Base-by-base conservation (phyloP, 1,140 invertebrate species). In the Drosophila truncata region DNA sequence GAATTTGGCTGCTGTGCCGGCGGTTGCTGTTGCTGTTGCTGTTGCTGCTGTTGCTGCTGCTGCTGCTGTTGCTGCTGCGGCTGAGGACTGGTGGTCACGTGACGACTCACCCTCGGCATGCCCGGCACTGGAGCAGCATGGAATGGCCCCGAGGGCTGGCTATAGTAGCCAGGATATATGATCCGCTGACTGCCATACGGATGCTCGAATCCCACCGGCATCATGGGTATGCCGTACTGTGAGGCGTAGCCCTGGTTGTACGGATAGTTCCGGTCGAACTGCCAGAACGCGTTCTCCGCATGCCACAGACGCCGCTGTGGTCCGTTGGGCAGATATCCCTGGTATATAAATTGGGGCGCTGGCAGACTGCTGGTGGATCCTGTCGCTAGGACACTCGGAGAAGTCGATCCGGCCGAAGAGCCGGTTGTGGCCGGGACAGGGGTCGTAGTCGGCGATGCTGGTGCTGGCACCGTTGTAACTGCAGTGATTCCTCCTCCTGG, bases 181-280 rank as follows among this genome's bases (percentile, higher is more conserved):
- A 82, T 73, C 9, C 85, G 61, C 27, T 90, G 84, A 0, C 78
- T 59, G 2, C 63, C 62, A 41, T 85, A 90, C 4, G 65, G 27
- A 55, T 79, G 78, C 31, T 80, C 85, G 14, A 82, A 85, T 44
- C 81, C 78, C 20, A 85, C 27, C 11, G 85, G 85, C 85, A 88
- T 63, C 70, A 88, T 72, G 4, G 73, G 85, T 23, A 88, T 67
- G 6, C 85, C 78, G 13, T 85, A 88, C 11, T 78, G 82, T 0
- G 78, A 63, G 42, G 78, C 72, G 25, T 85, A 90, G 2, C 55
- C 64, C 44, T 85, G 81, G 16, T 91, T 91, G 23, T 82, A 90
- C 2, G 85, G 85, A 82, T 90, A 90, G 33, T 90, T 90, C 11
- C 85, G 63, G 69, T 90, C 85, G 9, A 85, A 90, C 46, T 90